Base-by-base conservation (phyloP, 2,797 vertebrate genomes). In the Danio aesculapii region DNA sequence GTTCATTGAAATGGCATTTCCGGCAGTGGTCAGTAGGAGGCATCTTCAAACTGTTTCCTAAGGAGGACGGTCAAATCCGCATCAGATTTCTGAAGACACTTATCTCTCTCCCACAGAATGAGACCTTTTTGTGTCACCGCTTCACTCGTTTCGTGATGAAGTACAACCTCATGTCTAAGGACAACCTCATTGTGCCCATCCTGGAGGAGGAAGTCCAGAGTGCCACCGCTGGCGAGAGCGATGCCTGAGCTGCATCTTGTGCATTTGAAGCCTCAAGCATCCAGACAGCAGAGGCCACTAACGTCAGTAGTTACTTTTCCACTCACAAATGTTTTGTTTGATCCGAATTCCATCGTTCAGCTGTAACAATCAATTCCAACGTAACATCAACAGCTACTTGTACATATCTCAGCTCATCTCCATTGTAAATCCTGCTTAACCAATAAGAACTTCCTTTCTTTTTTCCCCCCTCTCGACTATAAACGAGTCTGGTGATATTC, bases 131-230 rank as follows among this genome's bases (percentile, higher is more conserved):
- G 93, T 99, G 98, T 95, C 98, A 99, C 87, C 96, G 97, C 85
- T 99, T 99, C 94, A 99, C 98, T 5, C 98, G 97, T 89, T 99
- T 99, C 80, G 98, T 99, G 84, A 98, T 98, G 96, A 99, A 99
- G 93, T 99, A 99, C 92, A 99, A 98, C 90, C 94, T 99, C 94
- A 99, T 99, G 98, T 99, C 98, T 83, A 99, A 99, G 95, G 98
- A 99, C 93, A 99, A 99, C 94, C 95, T 99, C 94, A 99, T 99
- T 81, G 98, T 99, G 82, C 98, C 98, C 80, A 99, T 99, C 91
- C 94, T 99, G 94, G 98, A 99, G 93, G 98, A 99, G 90, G 98
- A 99, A 88, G 92, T 90, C 63, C 92, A 93, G 88, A 93, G 92
- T 88, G 86, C 92, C 79, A 90, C 91, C 3, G 88, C 90, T 0